Evolutionary conservation across 2,888 invertebrate genomes (phyloP).

Genomic region (Lathronympha strigana): DNA sequence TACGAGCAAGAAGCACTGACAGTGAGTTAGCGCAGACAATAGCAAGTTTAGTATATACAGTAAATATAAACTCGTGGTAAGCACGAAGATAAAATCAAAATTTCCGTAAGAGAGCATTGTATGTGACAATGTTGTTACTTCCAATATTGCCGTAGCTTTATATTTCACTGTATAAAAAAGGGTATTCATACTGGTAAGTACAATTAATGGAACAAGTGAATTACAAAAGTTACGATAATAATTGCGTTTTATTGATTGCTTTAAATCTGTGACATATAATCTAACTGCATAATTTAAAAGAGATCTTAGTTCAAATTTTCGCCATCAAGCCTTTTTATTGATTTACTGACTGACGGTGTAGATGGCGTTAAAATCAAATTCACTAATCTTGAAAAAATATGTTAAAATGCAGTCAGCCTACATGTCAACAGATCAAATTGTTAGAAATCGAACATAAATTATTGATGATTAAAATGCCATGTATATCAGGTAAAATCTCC

Average conservation of each 20-base stretch:
- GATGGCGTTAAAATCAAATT: slow-evolving; percentile 11
- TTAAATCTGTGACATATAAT: slow-evolving; percentile 20
- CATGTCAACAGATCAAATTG: slow-evolving; percentile 16
- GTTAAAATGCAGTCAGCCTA: slow-evolving; percentile 14
- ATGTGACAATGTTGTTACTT: slow-evolving; percentile 13
- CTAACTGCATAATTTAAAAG: slow-evolving; percentile 19
- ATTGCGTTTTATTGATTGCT: not conserved
- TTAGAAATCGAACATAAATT: slow-evolving; percentile 29
- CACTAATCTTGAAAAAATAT: not conserved
- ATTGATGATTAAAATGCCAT: slow-evolving; percentile 36
- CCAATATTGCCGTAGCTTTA: slow-evolving; percentile 18
- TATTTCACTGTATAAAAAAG: slow-evolving; percentile 17
- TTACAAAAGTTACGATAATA: slow-evolving; percentile 23
- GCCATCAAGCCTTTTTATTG: not conserved
- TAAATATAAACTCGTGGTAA: too few species aligned
- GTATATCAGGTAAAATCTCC: slow-evolving; percentile 25
- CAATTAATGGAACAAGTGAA: slow-evolving; percentile 13
- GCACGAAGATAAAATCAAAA: slow-evolving; percentile 44
- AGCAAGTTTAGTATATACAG: too few species aligned
- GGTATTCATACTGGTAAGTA: slow-evolving; percentile 20
- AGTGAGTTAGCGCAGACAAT: too few species aligned
- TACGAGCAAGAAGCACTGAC: too few species aligned
- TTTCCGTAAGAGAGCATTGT: slow-evolving; percentile 56
- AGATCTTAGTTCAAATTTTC: not conserved
- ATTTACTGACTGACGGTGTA: not conserved